A percentile compares a stretch with the other conserved stretches of the same genome.
These are phyloP conservation scores for Cosmia trapezina DNA, from an alignment of 2,888 invertebrate genomes.

Conservation along the genomic window DNA sequence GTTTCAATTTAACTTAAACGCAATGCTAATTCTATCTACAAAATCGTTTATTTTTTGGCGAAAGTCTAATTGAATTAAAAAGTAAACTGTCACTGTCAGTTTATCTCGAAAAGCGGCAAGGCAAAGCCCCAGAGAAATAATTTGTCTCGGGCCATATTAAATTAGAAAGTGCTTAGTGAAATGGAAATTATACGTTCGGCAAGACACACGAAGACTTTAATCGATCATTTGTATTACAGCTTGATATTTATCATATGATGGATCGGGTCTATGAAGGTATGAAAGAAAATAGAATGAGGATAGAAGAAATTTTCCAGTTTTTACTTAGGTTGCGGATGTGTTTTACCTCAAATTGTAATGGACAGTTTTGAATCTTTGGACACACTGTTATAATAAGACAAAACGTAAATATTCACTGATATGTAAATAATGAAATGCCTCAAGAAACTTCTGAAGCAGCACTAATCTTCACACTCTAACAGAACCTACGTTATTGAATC, in stretches of 20 bases:
- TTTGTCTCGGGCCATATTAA: constrained; percentile 64
- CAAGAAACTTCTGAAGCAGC: not conserved
- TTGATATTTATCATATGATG: constrained; percentile 77
- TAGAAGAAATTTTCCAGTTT: constrained; percentile 8
- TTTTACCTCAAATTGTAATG: not conserved
- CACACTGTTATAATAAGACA: not conserved
- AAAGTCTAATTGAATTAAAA: constrained; percentile 71
- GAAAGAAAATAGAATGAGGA: constrained; percentile 6
- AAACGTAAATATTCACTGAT: not conserved
- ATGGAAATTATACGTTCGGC: constrained; percentile 82
- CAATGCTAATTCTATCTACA: constrained; percentile 29
- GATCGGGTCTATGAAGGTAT: constrained; percentile 24
- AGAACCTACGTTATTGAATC: constrained; percentile 4
- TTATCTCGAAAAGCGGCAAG: constrained; percentile 58
- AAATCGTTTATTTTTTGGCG: constrained; percentile 46
- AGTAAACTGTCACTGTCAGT: constrained; percentile 73
- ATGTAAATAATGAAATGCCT: not conserved
- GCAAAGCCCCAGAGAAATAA: constrained; percentile 60
- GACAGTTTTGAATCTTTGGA: not conserved
- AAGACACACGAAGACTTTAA: constrained; percentile 76
- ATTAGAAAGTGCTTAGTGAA: constrained; percentile 69
- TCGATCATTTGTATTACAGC: constrained; percentile 81
- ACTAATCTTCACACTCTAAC: not conserved
- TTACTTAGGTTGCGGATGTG: not conserved
- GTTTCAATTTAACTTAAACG: constrained; percentile 48